Evolutionary conservation across 2,797 vertebrate species (phyloP).

Genomic region (Ficedula albicollis): DNA sequence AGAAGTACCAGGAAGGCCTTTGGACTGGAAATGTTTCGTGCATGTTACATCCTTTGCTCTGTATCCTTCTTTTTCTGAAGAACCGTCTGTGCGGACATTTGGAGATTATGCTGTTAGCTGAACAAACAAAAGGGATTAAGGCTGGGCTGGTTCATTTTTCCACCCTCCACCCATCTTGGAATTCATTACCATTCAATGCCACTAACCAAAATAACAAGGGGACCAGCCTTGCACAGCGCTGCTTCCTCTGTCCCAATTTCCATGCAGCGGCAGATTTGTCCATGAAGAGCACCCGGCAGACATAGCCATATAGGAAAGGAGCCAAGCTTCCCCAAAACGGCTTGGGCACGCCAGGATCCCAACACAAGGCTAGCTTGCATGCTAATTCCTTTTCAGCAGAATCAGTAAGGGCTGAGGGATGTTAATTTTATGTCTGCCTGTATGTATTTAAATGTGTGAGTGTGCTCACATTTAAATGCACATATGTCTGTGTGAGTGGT

Average conservation of each 20-base stretch:
- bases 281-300: not conserved
- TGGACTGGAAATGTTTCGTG: not conserved
- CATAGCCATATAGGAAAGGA: not conserved
- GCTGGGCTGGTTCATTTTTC: not conserved
- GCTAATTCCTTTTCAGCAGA: not conserved
- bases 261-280: rapidly evolving
- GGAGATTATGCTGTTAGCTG: constrained; percentile 1
- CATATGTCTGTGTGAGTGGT: not conserved
- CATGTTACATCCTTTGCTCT: not conserved
- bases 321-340: not conserved
- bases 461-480: not conserved
- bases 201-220: not conserved
- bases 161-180: constrained; percentile 11
- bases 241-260: not conserved
- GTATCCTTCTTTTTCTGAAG: not conserved
- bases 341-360: not conserved
- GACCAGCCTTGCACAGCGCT: rapidly evolving
- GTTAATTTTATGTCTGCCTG: not conserved
- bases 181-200: not conserved
- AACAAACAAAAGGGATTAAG: not conserved
- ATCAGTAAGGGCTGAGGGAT: not conserved
- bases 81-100: not conserved
- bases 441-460: not conserved
- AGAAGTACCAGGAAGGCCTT: not conserved
- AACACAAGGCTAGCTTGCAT: not conserved